Evolutionary conservation across 1,140 invertebrate genomes (phyloP), one percentile per base, ranked within the genome.

Genomic region (Tachypleus tridentatus): DNA sequence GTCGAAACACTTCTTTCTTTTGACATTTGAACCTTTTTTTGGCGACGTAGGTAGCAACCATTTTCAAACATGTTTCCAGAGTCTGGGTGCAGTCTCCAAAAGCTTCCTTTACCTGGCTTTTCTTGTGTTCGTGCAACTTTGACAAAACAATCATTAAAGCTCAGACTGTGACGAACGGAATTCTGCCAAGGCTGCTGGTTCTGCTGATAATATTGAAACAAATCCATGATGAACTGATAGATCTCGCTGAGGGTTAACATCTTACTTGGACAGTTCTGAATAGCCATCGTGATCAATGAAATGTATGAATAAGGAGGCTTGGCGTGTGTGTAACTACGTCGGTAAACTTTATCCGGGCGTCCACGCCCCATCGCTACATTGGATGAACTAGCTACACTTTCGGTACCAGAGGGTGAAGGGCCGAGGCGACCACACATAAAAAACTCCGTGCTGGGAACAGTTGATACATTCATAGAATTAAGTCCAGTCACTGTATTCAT

Each of bases 41-140:
- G 29, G 29, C 29, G 29, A n/a, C 94, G 81, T 65, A 97, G 79
- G 74, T 95, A 97, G 7, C 91, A 94, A 0, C 96, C 95, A 73
- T 98, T 96, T 73, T 98, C 95, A 77, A 98, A 98, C 96, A 98
- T 98, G 76, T 97, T 97, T 73, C 95, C 1, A 92, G 92, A 77
- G 94, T 89, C 74, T 82, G 86, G 86, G 80, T 93, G 89, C 57
- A 97, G 80, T 0, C 86, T 88, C 93, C 93, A 97, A 76, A 87
- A 93, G 75, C 95, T 95, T 4, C 93, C 93, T 76, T 97, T 97
- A 61, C 87, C 82, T 70, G 94, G 86, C 60, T 85, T 84, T 2
- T 89, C 87, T 47, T 85, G 90, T 73, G 89, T 91, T 58, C 85
- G 76, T 0, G 89, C 84, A 57, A 93, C 84, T 79, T 93, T 93